Evolutionary conservation across 2,113 vertebrate species (phyloP), one percentile per base, ranked within the genome.

Genomic region (Datnioides undecimradiatus): DNA sequence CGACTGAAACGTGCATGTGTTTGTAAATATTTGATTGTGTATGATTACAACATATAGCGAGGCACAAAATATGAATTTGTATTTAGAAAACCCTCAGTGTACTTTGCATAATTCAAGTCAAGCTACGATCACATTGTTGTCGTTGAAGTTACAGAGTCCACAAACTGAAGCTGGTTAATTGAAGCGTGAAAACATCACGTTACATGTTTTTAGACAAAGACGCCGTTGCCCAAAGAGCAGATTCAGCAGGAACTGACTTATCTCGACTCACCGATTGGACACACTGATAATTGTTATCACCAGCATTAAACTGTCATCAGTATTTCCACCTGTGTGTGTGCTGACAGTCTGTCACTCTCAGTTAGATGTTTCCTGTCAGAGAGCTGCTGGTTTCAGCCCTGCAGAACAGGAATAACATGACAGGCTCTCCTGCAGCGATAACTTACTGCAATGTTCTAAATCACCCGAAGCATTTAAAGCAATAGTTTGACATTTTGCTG

Each of bases 361-460:
- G 13, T 48, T 31, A 27, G 10, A 19, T 6, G 3, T 41, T 52
- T 76, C 59, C 72, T 62, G 51, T 69, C 25, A 25, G 51, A 64
- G 62, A 74, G 90, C 88, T 92, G 90, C 88, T 85, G 88, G 87
- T 88, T 82, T 83, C 84, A 81, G 87, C 85, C 68, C 71, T 59
- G 14, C 3, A 4, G 45, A 45, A 62, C 49, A 79, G 73, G 62
- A 87, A 64, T 14, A 17, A 14, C 16, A 49, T 1, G 10, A 31
- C 5, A 12, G 14, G 8, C 6, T 48, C 31, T 16, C 13, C n/a
- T 45, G 27, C 49, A 29, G 8, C 0, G 6, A 31, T 6, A 38
- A 40, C 33, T 38, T 16, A 33, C 40, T 69, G 17, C 31, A n/a
- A n/a, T 19, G 4, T 52, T 16, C 27, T 4, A 8, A n/a, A 41